Conservation (phyloP, 2,888 invertebrate species). For the Esperia sulphurella region DNA sequence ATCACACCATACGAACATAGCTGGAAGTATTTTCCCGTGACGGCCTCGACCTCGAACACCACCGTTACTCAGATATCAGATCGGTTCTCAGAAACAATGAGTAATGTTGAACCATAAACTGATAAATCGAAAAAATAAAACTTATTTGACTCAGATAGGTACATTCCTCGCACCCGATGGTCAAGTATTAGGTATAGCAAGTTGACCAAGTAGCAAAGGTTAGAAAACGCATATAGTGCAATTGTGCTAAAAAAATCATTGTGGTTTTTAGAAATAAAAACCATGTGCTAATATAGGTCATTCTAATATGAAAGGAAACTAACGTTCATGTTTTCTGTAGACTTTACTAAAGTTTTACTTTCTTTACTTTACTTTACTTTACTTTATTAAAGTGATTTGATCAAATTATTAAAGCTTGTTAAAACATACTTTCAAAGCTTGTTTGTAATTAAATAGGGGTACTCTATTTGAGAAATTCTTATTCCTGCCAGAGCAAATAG, state of each 20-base stretch:
- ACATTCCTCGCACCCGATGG: too few species aligned
- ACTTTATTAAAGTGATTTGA: too few species aligned
- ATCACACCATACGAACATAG: conserved; percentile 41
- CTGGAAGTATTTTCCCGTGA: conserved; percentile 69
- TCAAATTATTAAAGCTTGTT: too few species aligned
- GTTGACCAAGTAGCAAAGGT: background rate
- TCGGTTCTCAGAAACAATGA: conserved; percentile 53
- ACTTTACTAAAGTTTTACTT: too few species aligned
- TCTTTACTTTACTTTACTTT: too few species aligned
- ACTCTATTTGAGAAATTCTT: background rate
- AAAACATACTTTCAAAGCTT: too few species aligned
- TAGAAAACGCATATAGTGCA: background rate
- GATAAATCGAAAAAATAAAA: background rate
- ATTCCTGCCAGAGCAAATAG: background rate
- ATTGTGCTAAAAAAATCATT: background rate
- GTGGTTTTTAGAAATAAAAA: too few species aligned
- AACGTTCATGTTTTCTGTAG: too few species aligned
- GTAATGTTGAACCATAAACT: conserved; percentile 29
- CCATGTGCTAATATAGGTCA: too few species aligned
- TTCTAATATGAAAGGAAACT: too few species aligned
- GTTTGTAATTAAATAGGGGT: too few species aligned
- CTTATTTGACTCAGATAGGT: too few species aligned
- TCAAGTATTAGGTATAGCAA: background rate
- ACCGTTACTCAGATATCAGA: conserved; percentile 42
- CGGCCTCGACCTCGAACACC: conserved; percentile 48